Base-by-base conservation (phyloP, 1,140 invertebrate species). In the Bombus pyrosoma region DNA sequence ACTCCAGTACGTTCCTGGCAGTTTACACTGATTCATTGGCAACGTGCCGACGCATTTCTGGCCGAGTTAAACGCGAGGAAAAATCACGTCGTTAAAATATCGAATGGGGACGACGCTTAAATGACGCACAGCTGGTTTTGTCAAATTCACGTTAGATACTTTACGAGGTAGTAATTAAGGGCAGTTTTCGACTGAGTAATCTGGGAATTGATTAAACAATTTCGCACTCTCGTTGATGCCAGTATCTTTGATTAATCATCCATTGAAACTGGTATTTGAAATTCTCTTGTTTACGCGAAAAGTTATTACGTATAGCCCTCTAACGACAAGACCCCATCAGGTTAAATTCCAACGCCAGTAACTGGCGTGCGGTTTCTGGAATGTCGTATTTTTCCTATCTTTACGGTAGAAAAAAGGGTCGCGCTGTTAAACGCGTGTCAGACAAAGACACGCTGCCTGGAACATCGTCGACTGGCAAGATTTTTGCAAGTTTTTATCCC, bases 111-210 rank as follows among this genome's bases (percentile, higher is more conserved):
- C 9, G 39, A 41, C 3, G 39, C 25, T 28, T 28, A 41, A 78
- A 79, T 10, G 12, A 6, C 28, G 62, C 28, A 15, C 13, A 28
- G 77, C 37, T 13, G 32, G 25, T 68, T 47, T 81, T 83, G 81
- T 68, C 81, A 83, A 66, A 76, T 83, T 83, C 41, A 66, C 72
- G 73, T 76, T 66, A 66, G 15, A n/a, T 22, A 34, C 12, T 32
- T 73, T 41, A 13, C 28, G 25, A 53, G 5, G 1, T 9, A 12
- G 12, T 18, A 71, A 80, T 39, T 37, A 53, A 74, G 12, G 39
- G 32, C n/a, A 73, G 15, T 32, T 32, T 32, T 32, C 39, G 39
- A 22, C 15, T 0, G 9, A 53, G 15, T 28, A 28, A 1, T 13
- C 5, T 10, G 18, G 1, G 18, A 47, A 74, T 74, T 12, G 41